Conservation (phyloP, 2,888 invertebrate species). For the Hypena proboscidalis region DNA sequence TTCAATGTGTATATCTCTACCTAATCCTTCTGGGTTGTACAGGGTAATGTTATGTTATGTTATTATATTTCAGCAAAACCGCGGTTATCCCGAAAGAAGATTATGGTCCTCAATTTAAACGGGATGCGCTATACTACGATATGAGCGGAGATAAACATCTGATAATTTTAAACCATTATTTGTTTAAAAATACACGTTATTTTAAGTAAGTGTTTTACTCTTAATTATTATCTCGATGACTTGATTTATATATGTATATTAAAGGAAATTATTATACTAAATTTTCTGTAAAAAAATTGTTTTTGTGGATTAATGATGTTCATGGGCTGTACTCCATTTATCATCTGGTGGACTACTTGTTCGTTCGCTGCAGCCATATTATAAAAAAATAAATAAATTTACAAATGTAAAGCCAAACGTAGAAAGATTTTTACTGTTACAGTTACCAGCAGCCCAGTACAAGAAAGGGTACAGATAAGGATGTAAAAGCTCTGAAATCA, state of each 20-base stretch:
- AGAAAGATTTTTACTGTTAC: conserved; percentile 5
- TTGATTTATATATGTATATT: too few relatives aligned
- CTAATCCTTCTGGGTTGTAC: neutral
- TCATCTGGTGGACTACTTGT: too few relatives aligned
- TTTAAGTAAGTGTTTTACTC: conserved; percentile 51
- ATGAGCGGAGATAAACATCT: conserved; percentile 66
- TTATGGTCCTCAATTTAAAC: conserved; percentile 34
- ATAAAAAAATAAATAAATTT: too few relatives aligned
- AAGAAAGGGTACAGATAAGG: conserved; percentile 55
- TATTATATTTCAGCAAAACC: conserved; percentile 35
- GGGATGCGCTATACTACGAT: conserved; percentile 55
- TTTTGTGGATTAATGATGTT: too few relatives aligned
- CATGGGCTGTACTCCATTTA: too few relatives aligned
- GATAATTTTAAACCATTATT: conserved; percentile 61
- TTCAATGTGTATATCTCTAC: too few relatives aligned
- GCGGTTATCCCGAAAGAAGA: conserved; percentile 10
- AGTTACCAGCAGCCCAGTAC: conserved; percentile 46
- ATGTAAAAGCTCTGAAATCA: conserved; percentile 49
- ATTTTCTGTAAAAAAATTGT: too few relatives aligned
- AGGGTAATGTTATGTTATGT: too few relatives aligned
- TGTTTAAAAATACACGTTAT: conserved; percentile 50
- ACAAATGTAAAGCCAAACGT: too few relatives aligned
- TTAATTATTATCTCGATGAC: too few relatives aligned
- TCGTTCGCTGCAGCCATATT: too few relatives aligned
- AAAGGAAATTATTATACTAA: too few relatives aligned